Evolutionary conservation across 2,113 vertebrate genomes (phyloP).

Genomic region (Castor canadensis): DNA sequence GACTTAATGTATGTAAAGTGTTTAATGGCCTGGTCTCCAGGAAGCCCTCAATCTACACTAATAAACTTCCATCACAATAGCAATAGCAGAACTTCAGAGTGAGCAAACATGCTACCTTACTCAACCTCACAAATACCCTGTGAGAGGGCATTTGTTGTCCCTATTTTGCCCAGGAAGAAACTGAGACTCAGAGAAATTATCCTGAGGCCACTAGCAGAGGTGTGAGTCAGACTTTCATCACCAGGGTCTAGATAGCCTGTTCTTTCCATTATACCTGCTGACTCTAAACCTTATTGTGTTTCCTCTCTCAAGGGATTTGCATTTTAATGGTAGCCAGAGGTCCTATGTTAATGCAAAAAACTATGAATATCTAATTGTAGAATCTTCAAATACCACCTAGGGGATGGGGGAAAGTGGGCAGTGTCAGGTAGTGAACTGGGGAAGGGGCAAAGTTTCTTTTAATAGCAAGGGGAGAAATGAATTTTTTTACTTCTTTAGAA

Average conservation of each 20-base stretch:
- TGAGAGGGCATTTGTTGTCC: not conserved
- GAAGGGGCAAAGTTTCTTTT: not conserved
- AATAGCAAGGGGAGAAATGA: not conserved
- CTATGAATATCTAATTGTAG: constrained; percentile 49
- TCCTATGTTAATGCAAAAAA: not conserved
- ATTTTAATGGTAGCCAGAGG: constrained; percentile 55
- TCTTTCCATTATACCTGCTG: not conserved
- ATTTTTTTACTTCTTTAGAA: not conserved
- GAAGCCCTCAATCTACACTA: not conserved
- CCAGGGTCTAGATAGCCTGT: not conserved
- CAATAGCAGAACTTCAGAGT: not conserved
- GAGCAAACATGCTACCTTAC: not conserved
- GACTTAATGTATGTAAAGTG: not conserved
- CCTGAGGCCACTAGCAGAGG: not conserved
- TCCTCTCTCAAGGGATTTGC: constrained; percentile 4
- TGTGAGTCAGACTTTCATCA: not conserved
- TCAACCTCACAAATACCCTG: not conserved
- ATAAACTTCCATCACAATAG: not conserved
- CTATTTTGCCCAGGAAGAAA: not conserved
- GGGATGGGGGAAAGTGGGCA: not conserved
- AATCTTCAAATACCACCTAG: not conserved
- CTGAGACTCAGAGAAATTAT: not conserved
- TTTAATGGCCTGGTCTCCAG: not conserved
- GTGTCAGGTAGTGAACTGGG: not conserved
- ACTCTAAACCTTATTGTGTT: not conserved